These are phyloP conservation scores for Geodia barretti DNA, from an alignment of 37 sponge, comb jelly and placozoan genomes.

Conservation along the genomic window DNA sequence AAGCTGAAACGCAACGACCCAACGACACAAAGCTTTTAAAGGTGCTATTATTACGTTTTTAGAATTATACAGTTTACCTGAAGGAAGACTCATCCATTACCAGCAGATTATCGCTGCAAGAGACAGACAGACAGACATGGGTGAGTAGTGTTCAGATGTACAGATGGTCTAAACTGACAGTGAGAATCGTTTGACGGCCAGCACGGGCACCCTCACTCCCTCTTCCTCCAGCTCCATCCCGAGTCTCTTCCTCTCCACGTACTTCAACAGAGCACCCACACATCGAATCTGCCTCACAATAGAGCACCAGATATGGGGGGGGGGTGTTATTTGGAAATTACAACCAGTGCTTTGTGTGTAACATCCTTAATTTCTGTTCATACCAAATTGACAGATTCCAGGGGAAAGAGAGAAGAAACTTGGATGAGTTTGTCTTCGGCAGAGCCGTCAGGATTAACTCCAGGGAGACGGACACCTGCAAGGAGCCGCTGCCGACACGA, in stretches of 20 bases:
- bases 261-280: constrained; percentile 87
- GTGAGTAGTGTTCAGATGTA: not conserved
- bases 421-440: constrained; percentile 64
- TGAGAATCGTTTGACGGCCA: constrained; percentile 71
- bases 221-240: constrained; percentile 89
- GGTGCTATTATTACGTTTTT: too few species aligned
- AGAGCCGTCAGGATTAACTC: constrained; percentile 45
- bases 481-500: constrained; percentile 64
- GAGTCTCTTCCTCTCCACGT: constrained; percentile 87
- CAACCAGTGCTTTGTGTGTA: too few species aligned
- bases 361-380: too few species aligned
- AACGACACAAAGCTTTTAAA: too few species aligned
- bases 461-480: constrained; percentile 49
- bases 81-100: constrained; percentile 65
- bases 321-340: not conserved
- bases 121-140: not conserved
- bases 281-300: constrained; percentile 59
- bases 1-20: too few species aligned
- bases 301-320: not conserved
- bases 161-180: constrained; percentile 55
- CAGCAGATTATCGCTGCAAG: constrained; percentile 65
- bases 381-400: constrained; percentile 67
- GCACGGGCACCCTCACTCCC: constrained; percentile 71
- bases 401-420: constrained; percentile 67
- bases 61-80: constrained; percentile 66